Base-by-base conservation (phyloP, 2,113 vertebrate genomes). In the Platanista minor region DNA sequence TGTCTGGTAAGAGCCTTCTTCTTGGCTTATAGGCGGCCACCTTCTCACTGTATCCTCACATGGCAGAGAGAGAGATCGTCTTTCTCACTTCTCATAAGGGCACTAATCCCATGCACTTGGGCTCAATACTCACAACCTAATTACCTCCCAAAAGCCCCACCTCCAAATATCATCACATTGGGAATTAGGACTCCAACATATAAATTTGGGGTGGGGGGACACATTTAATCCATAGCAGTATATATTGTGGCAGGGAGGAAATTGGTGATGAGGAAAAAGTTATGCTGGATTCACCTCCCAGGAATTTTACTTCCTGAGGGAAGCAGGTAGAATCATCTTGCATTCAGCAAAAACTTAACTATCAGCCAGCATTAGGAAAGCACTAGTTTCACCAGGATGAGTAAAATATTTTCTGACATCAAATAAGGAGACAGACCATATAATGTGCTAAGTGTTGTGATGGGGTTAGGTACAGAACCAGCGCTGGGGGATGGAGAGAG, bases 391-490 rank as follows among this genome's bases (percentile, higher is more conserved):
- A 87, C 59, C 75, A 81, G 72, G 21, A 71, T 39, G 39, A 87
- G 54, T 62, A 87, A 90, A 94, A 61, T 78, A 91, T 83, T 83
- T 61, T 91, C 84, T 92, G 41, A 80, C 57, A 41, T 78, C 74
- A 83, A 43, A 52, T 41, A 90, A 84, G 27, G 62, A 83, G 82
- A 87, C 29, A 31, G 39, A 85, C 14, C 49, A 69, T 49, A 49
- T 3, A 62, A 25, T 21, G 25, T 61, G 17, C 54, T 81, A 41
- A 89, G 31, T 41, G 39, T 20, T 54, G 12, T 62, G 27, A 92
- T 20, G 52, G 62, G 25, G 31, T 39, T 62, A 54, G 84, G 54
- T 39, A 7, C 43, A 49, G 46, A 83, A 15, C 46, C 64, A 43
- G 1, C 33, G 7, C 3, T 74, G 49, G 21, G 29, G 25, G n/a